Evolutionary conservation across 1,140 invertebrate species (phyloP), one percentile per base, ranked within the genome.

Genomic region (Drosophila orena): DNA sequence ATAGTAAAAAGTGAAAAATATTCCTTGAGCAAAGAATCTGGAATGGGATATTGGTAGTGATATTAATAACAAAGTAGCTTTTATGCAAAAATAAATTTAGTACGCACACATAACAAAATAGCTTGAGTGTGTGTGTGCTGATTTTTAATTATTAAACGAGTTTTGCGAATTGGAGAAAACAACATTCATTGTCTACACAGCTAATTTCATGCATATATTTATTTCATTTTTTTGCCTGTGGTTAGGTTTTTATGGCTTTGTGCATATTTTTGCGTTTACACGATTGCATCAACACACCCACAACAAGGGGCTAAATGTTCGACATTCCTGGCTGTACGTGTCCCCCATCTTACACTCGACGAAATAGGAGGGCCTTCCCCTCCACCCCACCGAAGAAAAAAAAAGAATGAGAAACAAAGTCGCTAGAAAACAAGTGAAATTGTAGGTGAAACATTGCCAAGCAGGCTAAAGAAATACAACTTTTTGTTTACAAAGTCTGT

Each of bases 141-240:
- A 80, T 77, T 85, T 84, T 81, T 76, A 85, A 85, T 86, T 85
- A 86, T 86, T 81, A 85, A 85, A 85, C 81, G 86, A 85, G 81
- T 85, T 85, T 85, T 78, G 68, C 37, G 50, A 74, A 52, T 30
- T 52, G 62, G 78, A 64, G 68, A 81, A 77, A 81, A 81, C 77
- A 79, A 73, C 66, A 81, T 81, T 86, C 81, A 85, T 76, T 75
- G 71, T 57, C 61, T 64, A 73, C 73, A 72, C 55, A 66, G 81
- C 80, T 85, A 69, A 85, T 86, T 85, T 61, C 62, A 85, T 74
- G 66, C 76, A 84, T 68, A 79, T 17, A 1, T 17, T 1, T 80
- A 84, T 75, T 66, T 64, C 68, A 86, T 86, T 86, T 85, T 64
- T 85, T 86, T 85, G 81, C 68, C 86, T 74, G 81, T 86, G 81